Conservation (phyloP, 1,140 invertebrate genomes). For the Coptotermes formosanus region DNA sequence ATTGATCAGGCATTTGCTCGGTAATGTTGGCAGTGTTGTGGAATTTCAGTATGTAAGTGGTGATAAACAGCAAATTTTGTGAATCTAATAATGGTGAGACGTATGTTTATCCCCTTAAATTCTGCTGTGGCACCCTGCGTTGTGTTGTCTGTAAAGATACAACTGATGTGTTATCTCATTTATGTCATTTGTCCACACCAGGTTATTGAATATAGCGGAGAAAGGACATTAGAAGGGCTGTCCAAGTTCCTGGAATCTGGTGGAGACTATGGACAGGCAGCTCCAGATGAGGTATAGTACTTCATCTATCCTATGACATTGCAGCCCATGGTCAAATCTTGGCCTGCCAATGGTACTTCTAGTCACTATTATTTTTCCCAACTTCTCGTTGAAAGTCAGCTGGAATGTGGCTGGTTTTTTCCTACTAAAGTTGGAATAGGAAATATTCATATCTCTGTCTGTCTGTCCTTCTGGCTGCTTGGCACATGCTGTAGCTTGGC, state of each 20-base stretch:
- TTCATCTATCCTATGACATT: slow-evolving; percentile 20
- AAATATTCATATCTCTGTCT: slow-evolving; percentile 4
- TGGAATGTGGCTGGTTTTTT: background rate
- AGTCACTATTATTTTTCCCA: background rate
- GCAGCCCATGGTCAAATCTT: too few species aligned
- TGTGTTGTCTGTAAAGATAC: too few species aligned
- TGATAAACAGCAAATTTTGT: too few species aligned
- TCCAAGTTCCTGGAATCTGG: slow-evolving; percentile 87
- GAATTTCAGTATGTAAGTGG: too few species aligned
- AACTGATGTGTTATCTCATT: too few species aligned
- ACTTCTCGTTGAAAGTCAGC: slow-evolving; percentile 15
- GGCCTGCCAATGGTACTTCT: background rate
- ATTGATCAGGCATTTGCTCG: too few species aligned
- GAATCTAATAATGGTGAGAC: too few species aligned
- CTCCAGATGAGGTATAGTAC: slow-evolving; percentile 59
- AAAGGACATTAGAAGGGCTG: slow-evolving; percentile 91
- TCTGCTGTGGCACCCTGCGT: too few species aligned
- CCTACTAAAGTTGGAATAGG: background rate
- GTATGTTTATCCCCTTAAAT: too few species aligned
- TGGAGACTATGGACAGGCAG: slow-evolving; percentile 61
- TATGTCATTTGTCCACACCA: slow-evolving; percentile 43
- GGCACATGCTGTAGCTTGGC: background rate
- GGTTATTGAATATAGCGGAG: slow-evolving; percentile 91
- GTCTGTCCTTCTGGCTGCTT: background rate
- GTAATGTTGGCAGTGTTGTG: too few species aligned